Conservation (phyloP, 1,140 invertebrate genomes). For the Brachionus sp. region DNA sequence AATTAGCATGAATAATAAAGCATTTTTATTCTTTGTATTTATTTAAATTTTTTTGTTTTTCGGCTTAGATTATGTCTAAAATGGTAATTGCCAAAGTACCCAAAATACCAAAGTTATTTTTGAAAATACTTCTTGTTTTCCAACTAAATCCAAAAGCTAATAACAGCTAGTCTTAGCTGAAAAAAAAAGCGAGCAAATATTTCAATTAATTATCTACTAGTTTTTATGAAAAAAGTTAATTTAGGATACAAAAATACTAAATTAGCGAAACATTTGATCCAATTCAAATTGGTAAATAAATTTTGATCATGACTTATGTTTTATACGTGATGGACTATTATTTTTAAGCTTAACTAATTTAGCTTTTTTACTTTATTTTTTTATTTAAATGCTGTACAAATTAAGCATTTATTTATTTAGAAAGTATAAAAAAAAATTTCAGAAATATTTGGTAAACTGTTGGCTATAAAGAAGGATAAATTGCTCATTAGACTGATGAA, state of each 20-base stretch:
- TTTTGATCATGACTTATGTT: constrained; percentile 36
- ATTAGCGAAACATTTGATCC: constrained; percentile 15
- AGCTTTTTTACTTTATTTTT: neutral
- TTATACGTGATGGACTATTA: constrained; percentile 24
- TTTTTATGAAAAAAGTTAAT: constrained; percentile 7
- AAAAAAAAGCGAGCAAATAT: neutral
- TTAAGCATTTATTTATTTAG: constrained; percentile 20
- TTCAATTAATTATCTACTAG: neutral
- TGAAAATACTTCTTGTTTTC: constrained; percentile 13
- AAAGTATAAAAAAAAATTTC: constrained; percentile 5
- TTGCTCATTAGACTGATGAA: neutral
- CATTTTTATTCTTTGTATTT: neutral
- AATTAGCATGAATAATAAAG: neutral
- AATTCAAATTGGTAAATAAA: constrained; percentile 27
- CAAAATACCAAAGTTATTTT: constrained; percentile 13
- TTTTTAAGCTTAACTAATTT: constrained; percentile 24
- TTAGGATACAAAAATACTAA: constrained; percentile 22
- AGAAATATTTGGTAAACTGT: constrained; percentile 22
- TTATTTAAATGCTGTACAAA: constrained; percentile 17
- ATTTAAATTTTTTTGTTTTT: neutral
- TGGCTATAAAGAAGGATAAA: neutral
- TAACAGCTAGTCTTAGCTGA: neutral
- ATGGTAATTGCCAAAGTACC: neutral
- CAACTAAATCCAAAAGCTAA: constrained; percentile 19
- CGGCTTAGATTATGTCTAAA: neutral